These are phyloP conservation scores for Epinephelus moara DNA, from an alignment of 2,113 vertebrate species.

Conservation along the genomic window DNA sequence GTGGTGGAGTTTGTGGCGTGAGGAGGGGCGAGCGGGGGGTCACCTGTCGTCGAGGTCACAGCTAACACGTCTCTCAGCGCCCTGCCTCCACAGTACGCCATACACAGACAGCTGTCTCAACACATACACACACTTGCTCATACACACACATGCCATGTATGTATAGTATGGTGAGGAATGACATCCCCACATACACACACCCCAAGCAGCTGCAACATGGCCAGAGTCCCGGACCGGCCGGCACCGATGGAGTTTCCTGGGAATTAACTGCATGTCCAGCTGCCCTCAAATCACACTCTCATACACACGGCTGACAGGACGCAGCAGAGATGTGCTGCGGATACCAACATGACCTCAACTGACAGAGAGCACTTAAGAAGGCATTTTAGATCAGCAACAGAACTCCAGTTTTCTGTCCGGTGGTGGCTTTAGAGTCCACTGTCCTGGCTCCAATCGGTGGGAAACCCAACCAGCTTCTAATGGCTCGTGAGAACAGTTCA, in stretches of 20 bases:
- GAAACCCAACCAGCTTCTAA: constrained; percentile 2
- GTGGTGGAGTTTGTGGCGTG: constrained; percentile 1
- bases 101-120: constrained; percentile 85
- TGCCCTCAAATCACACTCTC: constrained; percentile 62
- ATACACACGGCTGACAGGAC: constrained; percentile 27
- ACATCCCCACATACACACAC: constrained; percentile 69
- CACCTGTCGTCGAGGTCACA: constrained; percentile 77
- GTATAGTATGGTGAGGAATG: constrained; percentile 84
- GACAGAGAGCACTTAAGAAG: constrained; percentile 60
- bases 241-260: constrained; percentile 82
- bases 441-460: constrained; percentile 14
- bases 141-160: constrained; percentile 74
- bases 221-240: constrained; percentile 84
- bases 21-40: constrained; percentile 29
- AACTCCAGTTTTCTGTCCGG: constrained; percentile 14
- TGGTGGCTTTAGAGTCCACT: constrained; percentile 10
- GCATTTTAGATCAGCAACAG: constrained; percentile 21
- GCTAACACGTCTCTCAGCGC: constrained; percentile 80
- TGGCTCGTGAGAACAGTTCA: constrained; percentile 13
- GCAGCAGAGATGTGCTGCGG: constrained; percentile 9
- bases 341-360: constrained; percentile 5
- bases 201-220: constrained; percentile 82
- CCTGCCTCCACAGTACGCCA: constrained; percentile 73
- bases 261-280: constrained; percentile 82
- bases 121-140: constrained; percentile 68